Conservation (phyloP, 2,888 invertebrate genomes). For the Andrena chrysosceles region DNA sequence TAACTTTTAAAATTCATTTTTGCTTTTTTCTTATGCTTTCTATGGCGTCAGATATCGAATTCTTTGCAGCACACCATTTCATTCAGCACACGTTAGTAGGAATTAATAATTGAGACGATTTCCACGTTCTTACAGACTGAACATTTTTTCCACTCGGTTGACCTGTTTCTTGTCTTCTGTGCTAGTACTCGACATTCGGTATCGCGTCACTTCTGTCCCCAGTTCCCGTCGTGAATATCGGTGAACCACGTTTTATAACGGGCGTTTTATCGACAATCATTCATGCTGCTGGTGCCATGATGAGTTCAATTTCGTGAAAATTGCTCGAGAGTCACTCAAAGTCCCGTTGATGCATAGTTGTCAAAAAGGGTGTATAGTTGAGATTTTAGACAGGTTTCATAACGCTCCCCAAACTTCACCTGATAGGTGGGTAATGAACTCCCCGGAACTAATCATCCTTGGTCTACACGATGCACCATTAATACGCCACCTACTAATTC, state of each 20-base stretch:
- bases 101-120: constrained; percentile 5
- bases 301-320: constrained; percentile 22
- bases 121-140: constrained; percentile 1
- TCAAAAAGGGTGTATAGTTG: background rate
- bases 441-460: no score
- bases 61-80: no score
- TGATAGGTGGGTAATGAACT: no score
- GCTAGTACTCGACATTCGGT: constrained; percentile 22
- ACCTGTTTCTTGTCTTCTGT: constrained; percentile 21
- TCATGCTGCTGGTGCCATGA: constrained; percentile 6
- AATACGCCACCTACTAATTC: no score
- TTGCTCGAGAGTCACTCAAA: background rate
- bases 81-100: background rate
- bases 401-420: no score
- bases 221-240: constrained; percentile 11
- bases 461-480: no score
- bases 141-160: constrained; percentile 43
- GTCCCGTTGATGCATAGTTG: background rate
- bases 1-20: no score
- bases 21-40: no score
- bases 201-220: constrained; percentile 17
- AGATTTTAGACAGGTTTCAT: no score
- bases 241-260: constrained; percentile 19
- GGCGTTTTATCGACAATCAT: constrained; percentile 34
- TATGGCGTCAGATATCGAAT: no score